Evolutionary conservation across 2,797 vertebrate genomes (phyloP).

Genomic region (Tragelaphus oryx): DNA sequence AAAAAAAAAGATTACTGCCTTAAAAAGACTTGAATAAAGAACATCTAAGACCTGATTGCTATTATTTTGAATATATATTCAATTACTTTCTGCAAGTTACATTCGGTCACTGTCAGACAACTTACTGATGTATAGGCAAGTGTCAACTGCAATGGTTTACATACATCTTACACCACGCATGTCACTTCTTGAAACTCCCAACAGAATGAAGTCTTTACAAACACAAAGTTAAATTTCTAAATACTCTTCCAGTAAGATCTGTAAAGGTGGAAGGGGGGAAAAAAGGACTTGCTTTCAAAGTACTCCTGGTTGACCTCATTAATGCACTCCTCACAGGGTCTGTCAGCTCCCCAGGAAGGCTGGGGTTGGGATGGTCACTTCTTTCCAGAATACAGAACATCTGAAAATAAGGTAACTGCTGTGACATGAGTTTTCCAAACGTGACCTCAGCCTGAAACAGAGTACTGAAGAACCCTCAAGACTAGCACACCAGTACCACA

Average conservation of each 20-base stretch:
- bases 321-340: not conserved
- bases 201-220: conserved; percentile 34
- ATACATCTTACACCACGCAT: conserved; percentile 56
- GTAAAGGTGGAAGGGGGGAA: not conserved
- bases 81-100: conserved; percentile 75
- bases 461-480: conserved; percentile 54
- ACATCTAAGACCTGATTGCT: conserved; percentile 71
- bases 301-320: conserved; percentile 23
- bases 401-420: conserved; percentile 40
- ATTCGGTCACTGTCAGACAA: conserved; percentile 78
- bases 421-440: conserved; percentile 40
- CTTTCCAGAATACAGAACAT: conserved; percentile 36
- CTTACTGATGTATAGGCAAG: conserved; percentile 63
- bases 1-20: conserved; percentile 62
- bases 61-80: conserved; percentile 69
- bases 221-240: conserved; percentile 52
- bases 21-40: conserved; percentile 55
- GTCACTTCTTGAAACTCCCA: conserved; percentile 54
- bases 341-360: not conserved
- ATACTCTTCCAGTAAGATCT: conserved; percentile 24
- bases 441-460: conserved; percentile 27
- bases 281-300: not conserved
- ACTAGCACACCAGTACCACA: conserved; percentile 34
- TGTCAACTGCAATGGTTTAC: conserved; percentile 63
- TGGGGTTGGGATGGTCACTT: not conserved